Evolutionary conservation across 2,888 invertebrate species (phyloP).

Genomic region (Ichneumon xanthorius): DNA sequence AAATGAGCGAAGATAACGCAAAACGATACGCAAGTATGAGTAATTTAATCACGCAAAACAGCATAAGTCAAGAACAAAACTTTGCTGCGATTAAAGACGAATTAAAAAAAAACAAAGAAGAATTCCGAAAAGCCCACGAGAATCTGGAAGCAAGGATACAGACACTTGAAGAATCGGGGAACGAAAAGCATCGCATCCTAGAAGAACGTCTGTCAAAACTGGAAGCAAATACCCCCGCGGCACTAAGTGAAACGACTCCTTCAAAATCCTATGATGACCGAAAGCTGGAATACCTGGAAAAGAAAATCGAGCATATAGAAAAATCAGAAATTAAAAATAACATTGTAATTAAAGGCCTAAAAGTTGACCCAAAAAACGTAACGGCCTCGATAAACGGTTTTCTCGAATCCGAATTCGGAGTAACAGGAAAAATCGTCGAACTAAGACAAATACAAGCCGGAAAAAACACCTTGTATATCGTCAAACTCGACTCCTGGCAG

Average conservation of each 20-base stretch:
- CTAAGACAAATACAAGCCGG: too few relatives aligned
- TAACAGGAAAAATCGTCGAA: too few relatives aligned
- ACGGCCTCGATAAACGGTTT: too few relatives aligned
- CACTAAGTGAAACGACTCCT: too few relatives aligned
- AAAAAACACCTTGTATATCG: not conserved
- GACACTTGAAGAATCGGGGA: constrained; percentile 3
- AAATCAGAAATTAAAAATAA: too few relatives aligned
- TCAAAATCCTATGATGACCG: too few relatives aligned
- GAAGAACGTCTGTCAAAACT: not conserved
- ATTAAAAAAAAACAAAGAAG: constrained; percentile 12
- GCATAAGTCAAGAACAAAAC: constrained; percentile 5
- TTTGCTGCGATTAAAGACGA: constrained; percentile 16
- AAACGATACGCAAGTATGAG: constrained; percentile 6
- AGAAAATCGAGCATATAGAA: too few relatives aligned
- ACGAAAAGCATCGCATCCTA: not conserved
- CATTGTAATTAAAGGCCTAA: too few relatives aligned
- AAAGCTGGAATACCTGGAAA: too few relatives aligned
- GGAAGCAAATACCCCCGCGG: too few relatives aligned
- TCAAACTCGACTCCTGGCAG: constrained; percentile 30
- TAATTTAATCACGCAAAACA: constrained; percentile 13
- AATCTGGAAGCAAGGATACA: constrained; percentile 6
- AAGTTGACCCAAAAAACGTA: too few relatives aligned
- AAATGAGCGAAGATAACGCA: constrained; percentile 16
- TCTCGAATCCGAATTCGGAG: too few relatives aligned
- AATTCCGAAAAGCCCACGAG: not conserved